phyloP scores from a whole-genome alignment of 2,888 invertebrate genomes.

The Oeneis ivallda region DNA sequence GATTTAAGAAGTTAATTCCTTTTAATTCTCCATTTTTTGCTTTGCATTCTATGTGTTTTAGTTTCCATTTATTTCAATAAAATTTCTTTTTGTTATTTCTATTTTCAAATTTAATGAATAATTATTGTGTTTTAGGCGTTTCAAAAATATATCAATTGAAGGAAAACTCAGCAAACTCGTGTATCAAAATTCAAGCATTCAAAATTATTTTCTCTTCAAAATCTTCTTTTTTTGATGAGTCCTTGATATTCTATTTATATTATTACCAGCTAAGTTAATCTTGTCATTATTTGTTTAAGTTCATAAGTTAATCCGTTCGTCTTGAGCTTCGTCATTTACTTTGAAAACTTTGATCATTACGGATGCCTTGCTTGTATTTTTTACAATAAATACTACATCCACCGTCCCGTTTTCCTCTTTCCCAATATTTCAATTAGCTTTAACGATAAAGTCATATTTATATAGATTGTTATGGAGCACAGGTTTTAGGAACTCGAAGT shows the following conservation, averaged over 20 bases:
- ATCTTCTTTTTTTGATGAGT: not conserved
- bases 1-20: constrained; percentile 6
- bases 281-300: not conserved
- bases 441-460: constrained; percentile 75
- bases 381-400: constrained; percentile 67
- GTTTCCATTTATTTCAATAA: not conserved
- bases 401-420: constrained; percentile 80
- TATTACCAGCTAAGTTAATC: not conserved
- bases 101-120: not conserved
- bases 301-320: constrained; percentile 16
- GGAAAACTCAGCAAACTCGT: not conserved
- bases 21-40: not conserved
- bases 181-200: not conserved
- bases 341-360: constrained; percentile 34
- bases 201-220: not conserved
- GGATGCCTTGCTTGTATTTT: constrained; percentile 59
- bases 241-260: not conserved
- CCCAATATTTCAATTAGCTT: constrained; percentile 76
- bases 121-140: not conserved
- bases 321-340: constrained; percentile 28
- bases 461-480: constrained; percentile 81
- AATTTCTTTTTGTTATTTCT: not conserved
- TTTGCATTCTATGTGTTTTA: too few species aligned
- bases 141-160: not conserved
- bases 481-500: constrained; percentile 78